phyloP scores from a whole-genome alignment of 1,140 invertebrate genomes.

The Gerris buenoi region DNA sequence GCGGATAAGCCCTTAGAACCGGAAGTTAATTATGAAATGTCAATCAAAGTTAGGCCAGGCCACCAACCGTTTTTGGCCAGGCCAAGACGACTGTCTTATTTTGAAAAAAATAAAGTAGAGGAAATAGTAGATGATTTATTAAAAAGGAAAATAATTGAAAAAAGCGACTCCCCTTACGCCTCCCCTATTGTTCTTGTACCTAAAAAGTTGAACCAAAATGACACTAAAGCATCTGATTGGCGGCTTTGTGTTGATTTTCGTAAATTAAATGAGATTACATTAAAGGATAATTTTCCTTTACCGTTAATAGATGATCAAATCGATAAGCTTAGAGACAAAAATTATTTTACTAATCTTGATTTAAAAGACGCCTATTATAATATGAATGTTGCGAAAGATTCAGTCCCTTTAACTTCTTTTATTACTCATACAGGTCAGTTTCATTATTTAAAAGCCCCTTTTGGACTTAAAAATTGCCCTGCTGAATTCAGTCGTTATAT shows the following conservation, averaged over 20 bases:
- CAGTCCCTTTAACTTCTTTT: constrained; percentile 28
- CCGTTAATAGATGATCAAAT: constrained; percentile 12
- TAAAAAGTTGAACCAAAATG: constrained; percentile 15
- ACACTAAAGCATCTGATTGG: constrained; percentile 22
- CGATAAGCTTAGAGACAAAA: constrained; percentile 18
- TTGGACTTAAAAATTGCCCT: constrained; percentile 30
- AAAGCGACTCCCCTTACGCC: constrained; percentile 24
- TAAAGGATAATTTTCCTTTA: constrained; percentile 29
- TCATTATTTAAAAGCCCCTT: constrained; percentile 27
- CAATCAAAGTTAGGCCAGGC: background rate
- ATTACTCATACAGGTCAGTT: constrained; percentile 27
- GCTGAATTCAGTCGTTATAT: constrained; percentile 32
- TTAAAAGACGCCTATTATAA: constrained; percentile 34
- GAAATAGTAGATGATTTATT: background rate
- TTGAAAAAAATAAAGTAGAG: background rate
- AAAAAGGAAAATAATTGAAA: background rate
- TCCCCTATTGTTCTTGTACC: constrained; percentile 32
- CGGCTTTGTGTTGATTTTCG: constrained; percentile 33
- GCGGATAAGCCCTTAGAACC: background rate
- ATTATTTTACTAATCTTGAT: constrained; percentile 34
- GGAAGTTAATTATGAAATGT: background rate
- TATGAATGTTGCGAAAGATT: constrained; percentile 23
- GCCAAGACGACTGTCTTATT: background rate
- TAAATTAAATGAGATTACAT: constrained; percentile 29
- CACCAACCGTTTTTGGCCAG: background rate